Base-by-base conservation (phyloP, 2,888 invertebrate genomes). In the Nemoura dubitans region DNA sequence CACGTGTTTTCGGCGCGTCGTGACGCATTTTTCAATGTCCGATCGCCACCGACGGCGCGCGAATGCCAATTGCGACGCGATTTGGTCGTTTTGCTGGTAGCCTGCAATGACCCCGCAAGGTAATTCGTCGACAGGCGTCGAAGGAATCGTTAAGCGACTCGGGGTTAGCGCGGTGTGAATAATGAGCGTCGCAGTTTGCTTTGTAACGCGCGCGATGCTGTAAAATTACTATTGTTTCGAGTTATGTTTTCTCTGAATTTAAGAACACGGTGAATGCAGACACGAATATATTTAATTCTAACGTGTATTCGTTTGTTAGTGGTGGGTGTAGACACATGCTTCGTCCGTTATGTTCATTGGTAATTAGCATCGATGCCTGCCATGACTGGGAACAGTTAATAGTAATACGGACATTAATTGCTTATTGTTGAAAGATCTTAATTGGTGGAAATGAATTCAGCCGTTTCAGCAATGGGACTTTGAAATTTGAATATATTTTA, bases 1-100 rank as follows among this genome's bases (percentile, higher is more conserved):
- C 78, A 78, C 78, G 28, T 78, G 78, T 78, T 78, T 78, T 78
- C 28, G 78, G 25, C 59, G 42, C 85, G 43, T 42, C 76, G n/a
- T 42, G 29, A 29, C 21, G 76, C 76, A 84, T 76, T 43, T 28
- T 76, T 59, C 42, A 28, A 43, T 76, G 43, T 43, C 29, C 59
- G 16, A 43, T 21, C 59, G 83, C 43, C n/a, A 21, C 21, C 42
- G 76, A 76, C 42, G 59, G 0, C 14, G 14, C n/a, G 85, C n/a
- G 43, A 27, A 42, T 76, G 43, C 14, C 28, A 28, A 42, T 21
- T 83, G 42, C n/a, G 43, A 30, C 26, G 26, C 14, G 29, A 30
- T 26, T 10, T n/a, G n/a, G n/a, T 26, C 26, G 83, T 28, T 7
- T 29, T 29, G 43, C 16, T 26, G 36, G 83, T 42, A 29, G 42